Evolutionary conservation across 2,888 invertebrate species (phyloP).

Genomic region (Hypolimnas misippus): DNA sequence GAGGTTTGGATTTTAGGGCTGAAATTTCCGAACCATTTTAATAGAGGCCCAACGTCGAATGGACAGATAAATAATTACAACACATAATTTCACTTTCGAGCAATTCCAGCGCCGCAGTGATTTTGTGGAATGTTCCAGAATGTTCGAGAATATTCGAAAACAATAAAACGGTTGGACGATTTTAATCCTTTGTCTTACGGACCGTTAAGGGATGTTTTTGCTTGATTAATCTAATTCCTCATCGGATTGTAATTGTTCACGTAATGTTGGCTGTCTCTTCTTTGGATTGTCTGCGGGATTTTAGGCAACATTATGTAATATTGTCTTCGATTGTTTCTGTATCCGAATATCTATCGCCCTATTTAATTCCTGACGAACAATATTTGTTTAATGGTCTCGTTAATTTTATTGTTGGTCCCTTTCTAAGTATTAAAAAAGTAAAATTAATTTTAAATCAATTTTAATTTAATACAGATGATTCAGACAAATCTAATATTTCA

Average conservation of each 20-base stretch:
- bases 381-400: not conserved
- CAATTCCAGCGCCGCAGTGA: slow-evolving; percentile 21
- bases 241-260: slow-evolving; percentile 62
- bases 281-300: slow-evolving; percentile 26
- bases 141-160: slow-evolving; percentile 63
- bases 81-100: slow-evolving; percentile 7
- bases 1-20: not conserved
- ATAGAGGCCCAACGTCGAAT: slow-evolving; percentile 3
- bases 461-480: too few relatives aligned
- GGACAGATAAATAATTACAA: slow-evolving; percentile 24
- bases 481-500: not conserved
- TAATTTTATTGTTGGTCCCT: not conserved
- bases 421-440: not conserved
- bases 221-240: slow-evolving; percentile 69
- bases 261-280: slow-evolving; percentile 43
- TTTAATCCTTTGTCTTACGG: slow-evolving; percentile 65
- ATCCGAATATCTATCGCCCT: not conserved
- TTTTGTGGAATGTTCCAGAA: slow-evolving; percentile 45
- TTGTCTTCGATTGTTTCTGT: slow-evolving; percentile 15
- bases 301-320: slow-evolving; percentile 19
- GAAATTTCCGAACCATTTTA: slow-evolving; percentile 4
- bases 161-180: slow-evolving; percentile 70
- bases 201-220: slow-evolving; percentile 67
- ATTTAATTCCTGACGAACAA: not conserved
- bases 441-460: not conserved